These are phyloP conservation scores for Phylloscopus trochilus DNA, from an alignment of 2,113 vertebrate species.

Conservation along the genomic window DNA sequence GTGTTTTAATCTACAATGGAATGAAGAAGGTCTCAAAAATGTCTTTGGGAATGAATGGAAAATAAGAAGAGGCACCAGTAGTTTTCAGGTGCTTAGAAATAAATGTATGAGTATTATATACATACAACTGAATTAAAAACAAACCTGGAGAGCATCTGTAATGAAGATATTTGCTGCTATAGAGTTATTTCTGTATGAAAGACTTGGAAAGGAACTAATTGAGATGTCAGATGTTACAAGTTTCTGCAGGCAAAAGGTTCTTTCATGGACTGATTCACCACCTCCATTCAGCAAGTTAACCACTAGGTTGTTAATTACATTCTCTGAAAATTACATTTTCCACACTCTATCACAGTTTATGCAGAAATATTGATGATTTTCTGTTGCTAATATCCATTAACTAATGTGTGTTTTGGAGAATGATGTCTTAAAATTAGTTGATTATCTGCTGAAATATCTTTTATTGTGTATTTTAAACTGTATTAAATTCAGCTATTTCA, in stretches of 20 bases:
- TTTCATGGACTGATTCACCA: not conserved
- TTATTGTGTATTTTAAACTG: constrained; percentile 1
- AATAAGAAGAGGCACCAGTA: not conserved
- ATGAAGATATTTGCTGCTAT: constrained; percentile 1
- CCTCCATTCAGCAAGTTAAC: not conserved
- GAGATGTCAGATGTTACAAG: not conserved
- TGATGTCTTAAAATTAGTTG: not conserved
- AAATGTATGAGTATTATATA: not conserved
- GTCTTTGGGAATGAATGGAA: not conserved
- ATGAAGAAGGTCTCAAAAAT: not conserved
- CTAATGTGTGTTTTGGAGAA: not conserved
- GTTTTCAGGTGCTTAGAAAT: not conserved
- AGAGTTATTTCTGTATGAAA: not conserved
- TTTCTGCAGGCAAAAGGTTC: not conserved
- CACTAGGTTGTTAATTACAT: not conserved
- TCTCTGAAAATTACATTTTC: not conserved
- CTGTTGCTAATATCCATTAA: not conserved
- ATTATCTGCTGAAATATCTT: not conserved
- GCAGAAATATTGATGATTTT: not conserved
- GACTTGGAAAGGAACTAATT: not conserved
- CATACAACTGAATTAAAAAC: not conserved
- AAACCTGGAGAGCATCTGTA: not conserved
- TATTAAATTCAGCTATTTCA: constrained; percentile 62
- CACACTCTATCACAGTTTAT: not conserved
- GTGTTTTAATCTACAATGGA: not conserved